Evolutionary conservation across 2,888 invertebrate genomes (phyloP).

Genomic region (Tetragonula carbonaria): DNA sequence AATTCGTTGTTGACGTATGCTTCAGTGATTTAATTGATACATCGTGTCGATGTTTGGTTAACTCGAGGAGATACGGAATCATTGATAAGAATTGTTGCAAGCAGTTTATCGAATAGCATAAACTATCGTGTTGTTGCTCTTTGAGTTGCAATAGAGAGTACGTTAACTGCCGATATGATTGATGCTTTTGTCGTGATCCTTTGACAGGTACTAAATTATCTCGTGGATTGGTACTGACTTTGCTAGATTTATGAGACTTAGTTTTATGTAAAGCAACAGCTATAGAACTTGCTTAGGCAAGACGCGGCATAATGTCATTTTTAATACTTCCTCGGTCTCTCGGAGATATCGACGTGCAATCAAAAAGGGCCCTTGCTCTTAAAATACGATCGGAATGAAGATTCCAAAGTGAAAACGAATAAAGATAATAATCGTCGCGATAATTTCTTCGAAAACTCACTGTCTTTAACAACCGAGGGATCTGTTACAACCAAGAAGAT

Average conservation of each 20-base stretch:
- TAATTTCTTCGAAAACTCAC: neutral
- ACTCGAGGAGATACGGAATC: neutral
- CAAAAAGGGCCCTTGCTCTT: neutral
- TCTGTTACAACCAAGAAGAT: neutral
- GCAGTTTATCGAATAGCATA: neutral
- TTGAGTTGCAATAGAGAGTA: neutral
- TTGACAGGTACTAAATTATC: conserved; percentile 13
- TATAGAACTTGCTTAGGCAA: too few species aligned
- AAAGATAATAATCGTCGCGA: neutral
- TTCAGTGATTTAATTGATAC: too few species aligned
- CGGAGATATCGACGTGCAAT: too few species aligned
- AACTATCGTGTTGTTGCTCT: neutral
- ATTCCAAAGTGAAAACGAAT: neutral
- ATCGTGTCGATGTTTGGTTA: too few species aligned
- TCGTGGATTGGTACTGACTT: conserved; percentile 2
- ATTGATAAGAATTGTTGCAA: neutral
- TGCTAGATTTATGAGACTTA: conserved; percentile 4
- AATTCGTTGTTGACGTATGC: too few species aligned
- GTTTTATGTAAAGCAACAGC: neutral
- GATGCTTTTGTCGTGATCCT: conserved; percentile 4
- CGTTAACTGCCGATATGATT: conserved; percentile 16
- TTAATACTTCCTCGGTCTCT: neutral
- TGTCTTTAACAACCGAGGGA: neutral
- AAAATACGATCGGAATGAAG: neutral
- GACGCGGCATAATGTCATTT: neutral